These are phyloP conservation scores for Gymnogyps californianus DNA, from an alignment of 2,113 vertebrate genomes.

Conservation along the genomic window DNA sequence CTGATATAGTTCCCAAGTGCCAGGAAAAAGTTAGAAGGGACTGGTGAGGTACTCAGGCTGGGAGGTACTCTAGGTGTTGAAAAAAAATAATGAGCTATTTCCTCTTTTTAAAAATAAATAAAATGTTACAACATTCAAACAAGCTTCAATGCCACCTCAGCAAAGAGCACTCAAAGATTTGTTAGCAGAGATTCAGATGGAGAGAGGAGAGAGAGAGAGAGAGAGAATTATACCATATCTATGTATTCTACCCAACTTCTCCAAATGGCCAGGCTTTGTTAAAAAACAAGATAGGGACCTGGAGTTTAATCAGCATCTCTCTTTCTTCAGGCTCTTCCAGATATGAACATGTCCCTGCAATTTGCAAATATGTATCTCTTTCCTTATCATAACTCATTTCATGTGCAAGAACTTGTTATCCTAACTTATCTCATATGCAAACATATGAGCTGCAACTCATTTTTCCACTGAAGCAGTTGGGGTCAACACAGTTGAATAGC, in stretches of 20 bases:
- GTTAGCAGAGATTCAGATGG: not conserved
- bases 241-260: not conserved
- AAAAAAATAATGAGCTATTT: not conserved
- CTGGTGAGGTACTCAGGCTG: not conserved
- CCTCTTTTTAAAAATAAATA: not conserved
- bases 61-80: not conserved
- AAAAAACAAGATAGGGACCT: not conserved
- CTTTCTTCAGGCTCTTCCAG: not conserved
- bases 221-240: not conserved
- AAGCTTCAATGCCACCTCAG: not conserved
- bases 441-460: not conserved
- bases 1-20: not conserved
- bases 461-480: not conserved
- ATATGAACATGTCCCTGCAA: not conserved
- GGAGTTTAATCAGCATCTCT: not conserved
- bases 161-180: not conserved
- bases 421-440: not conserved
- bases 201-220: fast-evolving
- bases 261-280: not conserved
- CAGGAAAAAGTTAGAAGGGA: not conserved
- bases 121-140: not conserved
- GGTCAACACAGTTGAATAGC: not conserved
- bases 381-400: not conserved
- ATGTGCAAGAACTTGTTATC: not conserved
- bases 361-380: not conserved